These are phyloP conservation scores for Drosophila prostipennis DNA, from an alignment of 2,888 invertebrate species.

Conservation along the genomic window DNA sequence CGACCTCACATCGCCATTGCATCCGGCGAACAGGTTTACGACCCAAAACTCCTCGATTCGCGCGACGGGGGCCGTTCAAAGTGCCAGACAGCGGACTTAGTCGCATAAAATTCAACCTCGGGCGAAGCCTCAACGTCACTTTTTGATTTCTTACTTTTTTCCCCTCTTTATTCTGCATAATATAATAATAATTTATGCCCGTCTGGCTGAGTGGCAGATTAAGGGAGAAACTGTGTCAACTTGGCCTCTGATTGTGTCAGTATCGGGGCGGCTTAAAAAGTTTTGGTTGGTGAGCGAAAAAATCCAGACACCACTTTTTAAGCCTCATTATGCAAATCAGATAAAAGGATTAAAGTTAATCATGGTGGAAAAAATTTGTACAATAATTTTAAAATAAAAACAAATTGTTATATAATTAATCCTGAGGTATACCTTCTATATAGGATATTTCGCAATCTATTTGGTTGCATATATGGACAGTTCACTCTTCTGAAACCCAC, in stretches of 20 bases:
- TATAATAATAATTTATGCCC: slow-evolving; percentile 63
- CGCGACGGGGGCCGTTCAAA: slow-evolving; percentile 16
- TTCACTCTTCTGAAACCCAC: background rate
- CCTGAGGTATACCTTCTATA: too few species aligned
- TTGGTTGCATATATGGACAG: background rate
- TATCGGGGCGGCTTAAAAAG: slow-evolving; percentile 12
- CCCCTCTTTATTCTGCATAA: slow-evolving; percentile 49
- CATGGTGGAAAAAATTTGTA: too few species aligned
- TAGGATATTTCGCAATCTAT: background rate
- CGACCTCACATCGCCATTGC: slow-evolving; percentile 34
- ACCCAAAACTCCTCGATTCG: slow-evolving; percentile 26
- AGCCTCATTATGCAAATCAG: too few species aligned
- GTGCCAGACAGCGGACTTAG: slow-evolving; percentile 62
- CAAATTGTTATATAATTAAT: too few species aligned
- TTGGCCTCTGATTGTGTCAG: slow-evolving; percentile 24
- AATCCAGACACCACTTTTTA: background rate
- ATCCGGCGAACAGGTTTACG: slow-evolving; percentile 29
- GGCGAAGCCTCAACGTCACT: slow-evolving; percentile 45
- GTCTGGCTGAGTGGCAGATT: slow-evolving; percentile 40
- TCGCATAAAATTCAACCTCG: slow-evolving; percentile 53
- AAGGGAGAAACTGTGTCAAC: slow-evolving; percentile 58
- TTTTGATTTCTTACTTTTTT: slow-evolving; percentile 19
- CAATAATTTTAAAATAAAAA: too few species aligned
- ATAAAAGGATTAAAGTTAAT: too few species aligned
- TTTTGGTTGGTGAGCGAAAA: background rate